Evolutionary conservation across 2,797 vertebrate genomes (phyloP).

Genomic region (Danio choprae): DNA sequence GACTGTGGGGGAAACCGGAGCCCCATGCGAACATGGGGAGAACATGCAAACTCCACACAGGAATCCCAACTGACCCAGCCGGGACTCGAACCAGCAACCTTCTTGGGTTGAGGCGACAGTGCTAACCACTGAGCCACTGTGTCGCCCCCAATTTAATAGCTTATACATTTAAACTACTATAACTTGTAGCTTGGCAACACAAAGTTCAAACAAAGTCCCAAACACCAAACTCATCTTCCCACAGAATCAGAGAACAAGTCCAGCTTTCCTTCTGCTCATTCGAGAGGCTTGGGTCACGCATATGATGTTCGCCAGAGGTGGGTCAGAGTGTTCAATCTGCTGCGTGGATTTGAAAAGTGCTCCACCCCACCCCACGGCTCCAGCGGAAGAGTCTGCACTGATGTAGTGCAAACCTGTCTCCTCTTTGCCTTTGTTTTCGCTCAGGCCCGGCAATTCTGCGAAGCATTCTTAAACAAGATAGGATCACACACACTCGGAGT

Average conservation of each 20-base stretch:
- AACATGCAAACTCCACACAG: too few species aligned
- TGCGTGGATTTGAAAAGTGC: conserved; percentile 45
- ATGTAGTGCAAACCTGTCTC: conserved; percentile 62
- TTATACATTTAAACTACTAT: too few species aligned
- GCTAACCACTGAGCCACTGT: too few species aligned
- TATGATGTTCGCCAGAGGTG: conserved; percentile 56
- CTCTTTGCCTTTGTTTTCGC: conserved; percentile 69
- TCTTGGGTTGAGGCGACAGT: too few species aligned
- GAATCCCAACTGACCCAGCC: too few species aligned
- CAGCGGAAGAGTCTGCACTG: conserved; percentile 49
- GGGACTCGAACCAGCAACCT: too few species aligned
- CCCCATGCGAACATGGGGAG: too few species aligned
- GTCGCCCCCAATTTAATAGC: too few species aligned
- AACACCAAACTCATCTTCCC: conserved; percentile 19
- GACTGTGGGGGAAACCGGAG: too few species aligned
- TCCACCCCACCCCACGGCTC: conserved; percentile 42
- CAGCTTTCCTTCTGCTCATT: conserved; percentile 34
- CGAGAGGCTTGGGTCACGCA: conserved; percentile 41
- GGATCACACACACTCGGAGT: conserved; percentile 75
- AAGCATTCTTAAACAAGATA: conserved; percentile 76
- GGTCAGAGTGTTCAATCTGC: conserved; percentile 37
- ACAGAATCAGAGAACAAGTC: conserved; percentile 33
- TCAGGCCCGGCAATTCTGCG: conserved; percentile 66
- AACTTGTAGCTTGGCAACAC: not conserved
- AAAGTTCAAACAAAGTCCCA: not conserved